Percentiles rank a stretch among this genome's conserved stretches.
Evolutionary conservation across 1,140 invertebrate species (phyloP).

Genomic region (Augochlora pura): DNA sequence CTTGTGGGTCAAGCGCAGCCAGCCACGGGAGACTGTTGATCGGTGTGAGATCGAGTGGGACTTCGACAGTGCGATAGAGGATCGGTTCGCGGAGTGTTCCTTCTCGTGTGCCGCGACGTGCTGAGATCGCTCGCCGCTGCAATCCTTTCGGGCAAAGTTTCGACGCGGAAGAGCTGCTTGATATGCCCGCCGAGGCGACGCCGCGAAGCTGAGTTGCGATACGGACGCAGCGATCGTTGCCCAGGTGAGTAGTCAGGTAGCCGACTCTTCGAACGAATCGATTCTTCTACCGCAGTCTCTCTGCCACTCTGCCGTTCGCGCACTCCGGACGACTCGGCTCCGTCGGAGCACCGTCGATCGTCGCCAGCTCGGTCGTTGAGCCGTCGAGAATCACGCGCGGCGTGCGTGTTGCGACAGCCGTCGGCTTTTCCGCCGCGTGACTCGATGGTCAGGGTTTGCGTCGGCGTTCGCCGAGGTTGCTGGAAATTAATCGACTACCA

Average conservation of each 20-base stretch:
- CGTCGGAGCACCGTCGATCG: too few relatives aligned
- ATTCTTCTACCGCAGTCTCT: conserved; percentile 2
- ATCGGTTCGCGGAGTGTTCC: neutral
- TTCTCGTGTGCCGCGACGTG: neutral
- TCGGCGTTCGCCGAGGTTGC: too few relatives aligned
- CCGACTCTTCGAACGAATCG: conserved; percentile 32
- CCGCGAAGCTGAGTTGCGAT: conserved; percentile 39
- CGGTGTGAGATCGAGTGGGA: neutral
- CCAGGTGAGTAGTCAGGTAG: conserved; percentile 36
- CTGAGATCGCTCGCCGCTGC: neutral
- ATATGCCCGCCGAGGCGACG: conserved; percentile 41
- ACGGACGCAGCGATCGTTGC: conserved; percentile 15
- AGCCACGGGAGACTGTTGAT: too few relatives aligned
- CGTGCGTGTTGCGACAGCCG: too few relatives aligned
- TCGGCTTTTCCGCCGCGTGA: too few relatives aligned
- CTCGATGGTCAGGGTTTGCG: too few relatives aligned
- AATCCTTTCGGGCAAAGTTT: too few relatives aligned
- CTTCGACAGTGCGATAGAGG: neutral
- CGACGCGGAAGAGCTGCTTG: neutral
- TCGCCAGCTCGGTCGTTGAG: too few relatives aligned
- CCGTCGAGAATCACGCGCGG: too few relatives aligned
- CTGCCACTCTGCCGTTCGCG: too few relatives aligned
- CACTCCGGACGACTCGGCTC: conserved; percentile 26
- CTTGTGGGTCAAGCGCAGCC: too few relatives aligned
- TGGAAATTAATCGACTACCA: too few relatives aligned